Evolutionary conservation across 2,888 invertebrate genomes (phyloP), one percentile per base, ranked within the genome.

Genomic region (Physocephala rufipes): DNA sequence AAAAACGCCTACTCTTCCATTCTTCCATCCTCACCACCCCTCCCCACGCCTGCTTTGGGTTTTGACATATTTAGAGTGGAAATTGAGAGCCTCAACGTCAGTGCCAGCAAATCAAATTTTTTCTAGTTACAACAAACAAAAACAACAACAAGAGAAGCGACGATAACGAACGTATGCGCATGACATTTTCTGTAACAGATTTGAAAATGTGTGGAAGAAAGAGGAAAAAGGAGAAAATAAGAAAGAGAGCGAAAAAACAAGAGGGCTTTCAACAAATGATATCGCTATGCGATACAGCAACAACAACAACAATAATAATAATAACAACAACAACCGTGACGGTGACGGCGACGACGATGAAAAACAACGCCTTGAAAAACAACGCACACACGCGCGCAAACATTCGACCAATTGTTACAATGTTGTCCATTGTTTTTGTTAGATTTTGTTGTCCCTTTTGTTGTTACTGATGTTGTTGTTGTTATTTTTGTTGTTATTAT

Each of bases 221-320:
- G 7, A 45, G 3, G 43, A 5, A 1, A 13, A 21, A 45, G 36
- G 13, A 36, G 2, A 5, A 62, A n/a, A 28, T 51, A 47, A 36
- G 28, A 53, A 63, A 16, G 47, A 64, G 26, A 21, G 26, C 15
- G 19, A 36, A 36, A n/a, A 28, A 21, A 26, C 12, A 49, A 49
- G 26, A 49, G 28, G 70, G 72, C 72, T 70, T 72, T 72, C 70
- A 70, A 69, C 70, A 63, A 66, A 45, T 53, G 62, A 65, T 62
- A 67, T 58, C 58, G 63, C 66, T 43, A 49, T n/a, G 49, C 19
- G 66, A 45, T 70, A 65, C 64, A 68, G 62, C n/a, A 58, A 68
- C 69, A 69, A 68, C 59, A 43, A 72, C 36, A 53, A 49, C 72
- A 70, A 73, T 63, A 70, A 71, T 30, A 69, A 28, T 7, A 64